Evolutionary conservation across 2,113 vertebrate species (phyloP).

Genomic region (Megalops atlanticus): DNA sequence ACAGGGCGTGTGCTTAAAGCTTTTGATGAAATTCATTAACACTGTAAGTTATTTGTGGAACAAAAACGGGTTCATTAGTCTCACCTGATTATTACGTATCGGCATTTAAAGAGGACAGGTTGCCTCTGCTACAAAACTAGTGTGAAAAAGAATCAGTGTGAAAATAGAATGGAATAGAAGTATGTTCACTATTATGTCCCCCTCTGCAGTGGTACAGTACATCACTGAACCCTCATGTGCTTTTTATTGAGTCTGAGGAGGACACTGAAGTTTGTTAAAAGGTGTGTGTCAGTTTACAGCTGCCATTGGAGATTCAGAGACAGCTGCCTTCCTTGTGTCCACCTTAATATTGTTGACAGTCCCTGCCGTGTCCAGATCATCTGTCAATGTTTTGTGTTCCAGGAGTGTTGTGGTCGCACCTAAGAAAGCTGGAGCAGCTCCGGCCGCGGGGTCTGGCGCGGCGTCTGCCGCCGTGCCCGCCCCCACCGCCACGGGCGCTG

Average conservation of each 20-base stretch:
- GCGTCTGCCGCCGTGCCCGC: constrained; percentile 57
- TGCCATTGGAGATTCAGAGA: too few relatives aligned
- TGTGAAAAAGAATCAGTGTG: neutral
- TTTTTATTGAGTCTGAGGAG: too few relatives aligned
- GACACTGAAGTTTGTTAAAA: too few relatives aligned
- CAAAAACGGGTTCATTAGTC: neutral
- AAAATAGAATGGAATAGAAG: too few relatives aligned
- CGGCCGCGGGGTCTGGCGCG: constrained; percentile 41
- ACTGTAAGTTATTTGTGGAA: neutral
- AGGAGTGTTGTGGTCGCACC: constrained; percentile 90
- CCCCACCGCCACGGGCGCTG: constrained; percentile 52
- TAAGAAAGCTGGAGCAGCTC: constrained; percentile 71
- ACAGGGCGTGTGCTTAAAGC: neutral
- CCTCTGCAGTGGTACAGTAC: neutral
- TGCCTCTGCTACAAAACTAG: neutral
- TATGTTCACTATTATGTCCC: too few relatives aligned
- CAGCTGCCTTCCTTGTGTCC: too few relatives aligned
- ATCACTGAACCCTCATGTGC: neutral
- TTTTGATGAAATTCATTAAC: neutral
- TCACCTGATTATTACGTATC: neutral
- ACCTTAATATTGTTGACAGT: neutral
- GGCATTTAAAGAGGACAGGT: neutral
- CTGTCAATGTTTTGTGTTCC: constrained; percentile 25
- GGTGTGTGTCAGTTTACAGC: too few relatives aligned
- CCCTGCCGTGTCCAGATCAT: neutral